Evolutionary conservation across 2,888 invertebrate genomes (phyloP).

Genomic region (Erynnis tages): DNA sequence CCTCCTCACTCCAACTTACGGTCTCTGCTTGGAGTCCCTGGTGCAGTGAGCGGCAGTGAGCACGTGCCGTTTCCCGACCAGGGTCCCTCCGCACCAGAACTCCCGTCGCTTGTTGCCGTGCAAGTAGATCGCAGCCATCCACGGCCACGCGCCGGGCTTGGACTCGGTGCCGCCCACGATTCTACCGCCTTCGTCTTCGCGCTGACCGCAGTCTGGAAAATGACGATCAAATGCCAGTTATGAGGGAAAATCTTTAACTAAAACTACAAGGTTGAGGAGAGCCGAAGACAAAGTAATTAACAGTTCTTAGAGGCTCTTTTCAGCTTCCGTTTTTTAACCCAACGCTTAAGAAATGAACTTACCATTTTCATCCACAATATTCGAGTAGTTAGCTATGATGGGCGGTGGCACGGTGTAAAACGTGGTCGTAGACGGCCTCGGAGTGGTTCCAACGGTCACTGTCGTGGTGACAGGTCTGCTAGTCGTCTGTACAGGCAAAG

Average conservation of each 20-base stretch:
- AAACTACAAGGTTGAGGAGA: no score
- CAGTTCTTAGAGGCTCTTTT: no score
- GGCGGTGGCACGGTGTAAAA: constrained; percentile 71
- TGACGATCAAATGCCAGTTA: neutral
- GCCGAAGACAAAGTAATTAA: no score
- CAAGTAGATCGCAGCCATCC: constrained; percentile 97
- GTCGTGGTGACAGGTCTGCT: constrained; percentile 40
- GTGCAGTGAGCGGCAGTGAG: constrained; percentile 97
- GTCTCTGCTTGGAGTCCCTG: constrained; percentile 92
- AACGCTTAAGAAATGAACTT: constrained; percentile 36
- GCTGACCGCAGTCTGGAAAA: constrained; percentile 88
- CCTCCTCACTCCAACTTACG: constrained; percentile 85
- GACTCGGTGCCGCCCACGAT: constrained; percentile 95
- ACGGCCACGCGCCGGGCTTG: constrained; percentile 94
- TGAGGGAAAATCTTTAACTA: no score
- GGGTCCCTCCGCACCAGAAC: constrained; percentile 96
- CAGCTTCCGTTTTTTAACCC: no score
- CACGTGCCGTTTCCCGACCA: constrained; percentile 90
- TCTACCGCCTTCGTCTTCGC: constrained; percentile 90
- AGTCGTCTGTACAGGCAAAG: constrained; percentile 50
- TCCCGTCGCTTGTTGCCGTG: constrained; percentile 92
- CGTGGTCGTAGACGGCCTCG: constrained; percentile 57
- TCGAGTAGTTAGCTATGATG: constrained; percentile 64
- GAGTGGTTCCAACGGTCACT: constrained; percentile 50
- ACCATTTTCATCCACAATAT: constrained; percentile 81